phyloP scores from a whole-genome alignment of 1,140 invertebrate genomes.

The Drosophila littoralis region DNA sequence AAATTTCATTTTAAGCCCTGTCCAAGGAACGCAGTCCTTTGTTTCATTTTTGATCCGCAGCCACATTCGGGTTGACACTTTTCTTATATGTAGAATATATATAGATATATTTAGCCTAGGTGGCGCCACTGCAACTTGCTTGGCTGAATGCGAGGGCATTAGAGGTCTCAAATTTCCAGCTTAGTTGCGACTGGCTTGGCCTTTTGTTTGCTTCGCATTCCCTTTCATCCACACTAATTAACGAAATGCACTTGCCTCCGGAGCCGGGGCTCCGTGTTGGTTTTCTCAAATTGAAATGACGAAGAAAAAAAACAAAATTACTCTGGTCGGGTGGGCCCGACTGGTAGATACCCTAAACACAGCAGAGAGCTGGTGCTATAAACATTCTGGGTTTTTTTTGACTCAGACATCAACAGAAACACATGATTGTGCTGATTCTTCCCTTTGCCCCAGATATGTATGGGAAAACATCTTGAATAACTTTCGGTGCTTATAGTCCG shows the following conservation, averaged over 20 bases:
- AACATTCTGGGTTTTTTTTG: too few relatives aligned
- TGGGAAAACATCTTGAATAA: too few relatives aligned
- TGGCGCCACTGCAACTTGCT: slow-evolving; percentile 37
- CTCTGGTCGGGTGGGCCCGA: too few relatives aligned
- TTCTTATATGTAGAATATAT: background rate
- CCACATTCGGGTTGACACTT: slow-evolving; percentile 11
- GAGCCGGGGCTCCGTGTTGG: slow-evolving; percentile 31
- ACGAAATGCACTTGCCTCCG: slow-evolving; percentile 76
- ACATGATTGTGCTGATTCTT: too few relatives aligned
- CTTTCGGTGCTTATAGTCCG: too few relatives aligned
- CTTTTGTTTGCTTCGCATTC: slow-evolving; percentile 64
- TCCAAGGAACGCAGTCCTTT: background rate
- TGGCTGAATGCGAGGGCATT: slow-evolving; percentile 19
- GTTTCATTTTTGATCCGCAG: slow-evolving; percentile 10
- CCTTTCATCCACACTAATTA: slow-evolving; percentile 75
- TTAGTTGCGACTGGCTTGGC: slow-evolving; percentile 33
- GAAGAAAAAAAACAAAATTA: background rate
- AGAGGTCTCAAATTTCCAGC: slow-evolving; percentile 48
- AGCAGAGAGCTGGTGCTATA: too few relatives aligned
- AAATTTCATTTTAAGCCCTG: slow-evolving; percentile 53
- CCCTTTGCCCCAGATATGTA: too few relatives aligned
- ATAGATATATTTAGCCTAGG: slow-evolving; percentile 20
- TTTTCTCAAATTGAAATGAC: slow-evolving; percentile 17
- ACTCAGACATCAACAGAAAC: too few relatives aligned
- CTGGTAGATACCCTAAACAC: too few relatives aligned